Conservation (phyloP, 2,888 invertebrate species). For the Hirtodrosophila duncani region DNA sequence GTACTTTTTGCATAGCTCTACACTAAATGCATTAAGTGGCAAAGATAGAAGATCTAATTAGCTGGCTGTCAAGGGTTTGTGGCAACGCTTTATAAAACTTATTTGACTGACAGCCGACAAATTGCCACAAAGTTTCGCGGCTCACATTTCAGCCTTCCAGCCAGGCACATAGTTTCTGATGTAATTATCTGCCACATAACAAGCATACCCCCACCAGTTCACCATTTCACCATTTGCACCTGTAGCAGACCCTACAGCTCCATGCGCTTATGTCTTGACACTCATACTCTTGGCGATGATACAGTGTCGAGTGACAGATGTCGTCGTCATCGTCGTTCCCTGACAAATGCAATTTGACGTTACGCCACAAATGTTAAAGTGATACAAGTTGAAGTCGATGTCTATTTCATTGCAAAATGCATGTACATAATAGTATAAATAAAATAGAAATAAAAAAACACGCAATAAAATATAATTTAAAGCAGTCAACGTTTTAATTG, state of each 20-base stretch:
- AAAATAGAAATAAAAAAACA: too few species aligned
- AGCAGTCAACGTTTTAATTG: too few species aligned
- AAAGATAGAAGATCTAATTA: conserved; percentile 54
- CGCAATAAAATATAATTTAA: too few species aligned
- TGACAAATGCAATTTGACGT: conserved; percentile 68
- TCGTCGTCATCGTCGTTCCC: conserved; percentile 35
- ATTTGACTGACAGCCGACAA: conserved; percentile 49
- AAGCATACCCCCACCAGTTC: conserved; percentile 28
- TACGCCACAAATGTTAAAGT: too few species aligned
- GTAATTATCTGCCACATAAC: conserved; percentile 52
- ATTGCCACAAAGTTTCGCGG: conserved; percentile 39
- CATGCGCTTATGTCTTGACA: conserved; percentile 15
- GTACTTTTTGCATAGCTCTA: too few species aligned
- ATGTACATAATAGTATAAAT: too few species aligned
- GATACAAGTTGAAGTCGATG: too few species aligned
- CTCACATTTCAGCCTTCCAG: conserved; percentile 35
- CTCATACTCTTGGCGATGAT: not conserved
- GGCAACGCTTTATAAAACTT: conserved; percentile 50
- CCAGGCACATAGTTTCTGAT: too few species aligned
- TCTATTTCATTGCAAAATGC: too few species aligned
- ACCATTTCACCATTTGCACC: conserved; percentile 1
- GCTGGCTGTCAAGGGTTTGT: conserved; percentile 46
- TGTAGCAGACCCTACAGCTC: not conserved
- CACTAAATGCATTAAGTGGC: conserved; percentile 15
- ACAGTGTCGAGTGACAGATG: conserved; percentile 29